Conservation (phyloP, 2,113 vertebrate species). For the Dipodomys spectabilis region DNA sequence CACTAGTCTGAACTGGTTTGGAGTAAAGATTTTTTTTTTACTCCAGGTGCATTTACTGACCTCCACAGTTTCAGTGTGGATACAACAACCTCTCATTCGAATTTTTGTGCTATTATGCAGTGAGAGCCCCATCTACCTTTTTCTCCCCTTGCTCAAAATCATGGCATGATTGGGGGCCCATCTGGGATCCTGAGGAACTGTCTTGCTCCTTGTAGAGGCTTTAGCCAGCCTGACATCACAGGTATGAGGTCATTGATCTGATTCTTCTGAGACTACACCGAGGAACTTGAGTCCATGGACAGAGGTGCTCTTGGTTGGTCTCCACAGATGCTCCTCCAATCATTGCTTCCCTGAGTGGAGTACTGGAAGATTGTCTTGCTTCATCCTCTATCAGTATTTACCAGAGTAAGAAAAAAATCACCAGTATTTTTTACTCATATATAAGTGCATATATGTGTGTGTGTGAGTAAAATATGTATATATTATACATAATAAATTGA, state of each 20-base stretch:
- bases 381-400: background rate
- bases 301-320: background rate
- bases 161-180: background rate
- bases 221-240: background rate
- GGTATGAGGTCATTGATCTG: background rate
- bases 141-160: background rate
- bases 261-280: background rate
- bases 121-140: background rate
- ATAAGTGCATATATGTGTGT: too few relatives aligned
- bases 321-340: background rate
- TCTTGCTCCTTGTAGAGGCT: background rate
- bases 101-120: background rate
- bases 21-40: background rate
- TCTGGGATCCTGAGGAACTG: background rate
- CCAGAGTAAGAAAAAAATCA: background rate
- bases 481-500: too few relatives aligned
- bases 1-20: background rate
- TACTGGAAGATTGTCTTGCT: background rate
- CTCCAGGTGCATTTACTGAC: background rate
- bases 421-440: background rate
- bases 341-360: background rate
- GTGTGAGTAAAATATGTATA: too few relatives aligned
- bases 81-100: fast-evolving
- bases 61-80: background rate
- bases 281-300: background rate